Percentiles rank a stretch among this genome's conserved stretches.
phyloP scores from a whole-genome alignment of 2,113 vertebrate genomes.

The Drymodes brunneopygia region DNA sequence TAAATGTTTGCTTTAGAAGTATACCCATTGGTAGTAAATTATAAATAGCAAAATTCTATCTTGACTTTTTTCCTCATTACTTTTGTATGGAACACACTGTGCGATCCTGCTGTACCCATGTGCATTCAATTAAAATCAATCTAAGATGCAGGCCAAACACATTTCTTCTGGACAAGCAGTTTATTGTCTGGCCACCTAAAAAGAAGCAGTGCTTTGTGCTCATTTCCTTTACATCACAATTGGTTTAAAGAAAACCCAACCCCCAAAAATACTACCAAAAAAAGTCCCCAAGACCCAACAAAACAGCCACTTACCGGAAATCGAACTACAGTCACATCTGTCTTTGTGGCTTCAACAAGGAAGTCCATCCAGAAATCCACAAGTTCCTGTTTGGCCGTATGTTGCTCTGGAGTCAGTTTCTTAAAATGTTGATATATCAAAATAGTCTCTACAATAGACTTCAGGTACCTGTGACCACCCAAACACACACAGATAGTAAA shows the following conservation, averaged over 20 bases:
- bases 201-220: not conserved
- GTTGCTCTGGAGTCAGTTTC: constrained; percentile 83
- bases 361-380: constrained; percentile 99
- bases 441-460: constrained; percentile 93
- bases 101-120: not conserved
- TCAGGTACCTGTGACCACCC: constrained; percentile 84
- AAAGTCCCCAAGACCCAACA: not conserved
- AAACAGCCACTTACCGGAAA: constrained; percentile 86
- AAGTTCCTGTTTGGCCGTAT: constrained; percentile 84
- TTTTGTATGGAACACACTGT: not conserved
- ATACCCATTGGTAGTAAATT: not conserved
- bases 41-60: not conserved
- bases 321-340: constrained; percentile 89
- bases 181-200: not conserved
- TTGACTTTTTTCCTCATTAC: not conserved
- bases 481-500: not conserved
- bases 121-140: not conserved
- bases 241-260: not conserved
- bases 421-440: constrained; percentile 95
- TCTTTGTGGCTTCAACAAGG: constrained; percentile 93
- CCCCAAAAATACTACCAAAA: not conserved
- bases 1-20: not conserved
- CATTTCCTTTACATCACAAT: not conserved
- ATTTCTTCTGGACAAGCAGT: not conserved
- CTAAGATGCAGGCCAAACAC: not conserved